Conservation (phyloP, 2,113 vertebrate genomes). For the Varanus komodoensis region DNA sequence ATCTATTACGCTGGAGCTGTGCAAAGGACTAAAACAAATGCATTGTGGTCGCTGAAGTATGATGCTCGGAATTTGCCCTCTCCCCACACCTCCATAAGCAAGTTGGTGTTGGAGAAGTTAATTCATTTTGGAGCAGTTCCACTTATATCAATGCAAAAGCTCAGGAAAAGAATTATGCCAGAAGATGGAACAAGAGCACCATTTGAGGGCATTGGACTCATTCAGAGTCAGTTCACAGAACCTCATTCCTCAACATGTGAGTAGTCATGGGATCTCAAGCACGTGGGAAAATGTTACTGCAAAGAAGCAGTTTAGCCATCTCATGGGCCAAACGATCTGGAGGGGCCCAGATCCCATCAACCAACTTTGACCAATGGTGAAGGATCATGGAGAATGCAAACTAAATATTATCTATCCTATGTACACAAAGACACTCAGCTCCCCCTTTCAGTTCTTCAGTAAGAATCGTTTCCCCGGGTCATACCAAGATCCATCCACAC, state of each 20-base stretch:
- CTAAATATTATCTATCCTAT: no score
- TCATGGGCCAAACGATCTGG: background rate
- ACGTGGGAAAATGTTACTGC: background rate
- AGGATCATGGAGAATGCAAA: no score
- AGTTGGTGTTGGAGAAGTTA: background rate
- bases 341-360: background rate
- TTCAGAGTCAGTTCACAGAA: background rate
- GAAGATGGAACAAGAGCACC: background rate
- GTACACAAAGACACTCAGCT: background rate
- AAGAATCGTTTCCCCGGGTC: background rate
- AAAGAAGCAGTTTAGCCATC: background rate
- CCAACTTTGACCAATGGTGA: no score
- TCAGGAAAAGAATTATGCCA: background rate
- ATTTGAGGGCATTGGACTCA: background rate
- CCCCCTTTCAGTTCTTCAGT: background rate
- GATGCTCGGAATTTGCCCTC: background rate
- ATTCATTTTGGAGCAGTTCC: background rate
- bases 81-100: no score
- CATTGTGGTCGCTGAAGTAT: background rate
- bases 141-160: background rate
- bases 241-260: background rate
- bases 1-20: slow-evolving; percentile 48
- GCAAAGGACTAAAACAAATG: slow-evolving; percentile 5
- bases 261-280: background rate
- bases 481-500: background rate